These are phyloP conservation scores for Ctenomys sociabilis DNA, from an alignment of 2,113 vertebrate species.

Conservation along the genomic window DNA sequence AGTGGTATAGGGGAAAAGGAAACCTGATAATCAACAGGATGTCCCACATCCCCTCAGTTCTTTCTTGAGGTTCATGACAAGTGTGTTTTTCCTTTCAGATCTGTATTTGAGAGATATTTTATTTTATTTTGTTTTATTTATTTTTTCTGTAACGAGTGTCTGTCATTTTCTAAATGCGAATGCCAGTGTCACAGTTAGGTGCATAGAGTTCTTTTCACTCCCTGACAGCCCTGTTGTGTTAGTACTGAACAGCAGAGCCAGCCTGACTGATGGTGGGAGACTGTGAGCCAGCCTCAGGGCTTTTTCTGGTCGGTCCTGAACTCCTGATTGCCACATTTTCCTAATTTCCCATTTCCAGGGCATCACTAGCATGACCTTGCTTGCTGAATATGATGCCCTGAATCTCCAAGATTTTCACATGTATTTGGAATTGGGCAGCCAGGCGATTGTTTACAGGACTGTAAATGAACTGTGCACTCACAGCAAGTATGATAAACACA, in stretches of 20 bases:
- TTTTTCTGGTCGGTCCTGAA: constrained; percentile 86
- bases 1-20: constrained; percentile 59
- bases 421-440: constrained; percentile 87
- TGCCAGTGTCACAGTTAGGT: constrained; percentile 83
- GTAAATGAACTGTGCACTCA: constrained; percentile 89
- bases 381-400: constrained; percentile 89
- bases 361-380: constrained; percentile 89
- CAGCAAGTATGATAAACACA: constrained; percentile 94
- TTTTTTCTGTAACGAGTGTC: constrained; percentile 83
- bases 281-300: constrained; percentile 88
- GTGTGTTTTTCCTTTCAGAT: constrained; percentile 67
- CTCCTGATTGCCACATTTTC: constrained; percentile 92
- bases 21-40: constrained; percentile 79
- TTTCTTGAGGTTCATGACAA: constrained; percentile 67
- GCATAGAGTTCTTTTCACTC: constrained; percentile 86
- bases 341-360: constrained; percentile 94
- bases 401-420: constrained; percentile 89
- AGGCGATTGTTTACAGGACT: constrained; percentile 89
- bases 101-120: constrained; percentile 66
- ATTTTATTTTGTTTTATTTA: not conserved
- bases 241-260: constrained; percentile 86
- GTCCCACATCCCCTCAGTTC: constrained; percentile 57
- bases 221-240: constrained; percentile 82
- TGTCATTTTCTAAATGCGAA: constrained; percentile 87
- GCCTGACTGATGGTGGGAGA: constrained; percentile 87